These are phyloP conservation scores for Pristionchus exspectatus DNA, from an alignment of 2,888 invertebrate genomes.

Conservation along the genomic window DNA sequence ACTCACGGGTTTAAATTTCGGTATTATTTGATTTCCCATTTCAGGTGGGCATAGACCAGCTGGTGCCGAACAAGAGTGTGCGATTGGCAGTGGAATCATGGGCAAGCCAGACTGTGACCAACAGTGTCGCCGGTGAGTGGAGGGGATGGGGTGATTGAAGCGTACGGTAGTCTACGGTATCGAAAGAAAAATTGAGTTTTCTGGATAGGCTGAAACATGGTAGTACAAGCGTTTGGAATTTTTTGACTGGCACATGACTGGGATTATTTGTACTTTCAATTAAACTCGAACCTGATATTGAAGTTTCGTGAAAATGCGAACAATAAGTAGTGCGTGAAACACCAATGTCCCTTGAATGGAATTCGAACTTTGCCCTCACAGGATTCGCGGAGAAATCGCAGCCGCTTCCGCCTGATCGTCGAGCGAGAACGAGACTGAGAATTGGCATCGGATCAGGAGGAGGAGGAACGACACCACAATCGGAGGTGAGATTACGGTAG, in stretches of 20 bases:
- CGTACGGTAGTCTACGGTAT: too few species aligned
- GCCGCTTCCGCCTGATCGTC: slow-evolving; percentile 41
- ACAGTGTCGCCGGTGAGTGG: slow-evolving; percentile 20
- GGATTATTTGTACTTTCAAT: too few species aligned
- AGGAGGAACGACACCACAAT: slow-evolving; percentile 8
- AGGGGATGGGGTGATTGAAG: background rate
- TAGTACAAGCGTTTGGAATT: too few species aligned
- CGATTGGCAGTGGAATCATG: slow-evolving; percentile 71
- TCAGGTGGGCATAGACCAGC: slow-evolving; percentile 66
- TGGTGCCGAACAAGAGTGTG: slow-evolving; percentile 74
- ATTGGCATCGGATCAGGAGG: slow-evolving; percentile 36
- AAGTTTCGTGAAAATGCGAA: too few species aligned
- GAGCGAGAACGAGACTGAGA: slow-evolving; percentile 28
- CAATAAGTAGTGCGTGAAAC: too few species aligned
- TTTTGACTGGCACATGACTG: too few species aligned
- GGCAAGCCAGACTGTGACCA: slow-evolving; percentile 52
- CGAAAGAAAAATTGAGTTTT: background rate
- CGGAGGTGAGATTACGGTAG: background rate
- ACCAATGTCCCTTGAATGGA: background rate
- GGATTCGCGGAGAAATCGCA: slow-evolving; percentile 52
- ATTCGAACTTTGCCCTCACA: background rate
- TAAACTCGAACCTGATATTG: too few species aligned
- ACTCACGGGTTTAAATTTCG: too few species aligned
- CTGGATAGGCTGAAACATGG: background rate
- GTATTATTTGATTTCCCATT: background rate